Base-by-base conservation (phyloP, 64 coral and sea anemone genomes). In the Pocillopora damicornis region DNA sequence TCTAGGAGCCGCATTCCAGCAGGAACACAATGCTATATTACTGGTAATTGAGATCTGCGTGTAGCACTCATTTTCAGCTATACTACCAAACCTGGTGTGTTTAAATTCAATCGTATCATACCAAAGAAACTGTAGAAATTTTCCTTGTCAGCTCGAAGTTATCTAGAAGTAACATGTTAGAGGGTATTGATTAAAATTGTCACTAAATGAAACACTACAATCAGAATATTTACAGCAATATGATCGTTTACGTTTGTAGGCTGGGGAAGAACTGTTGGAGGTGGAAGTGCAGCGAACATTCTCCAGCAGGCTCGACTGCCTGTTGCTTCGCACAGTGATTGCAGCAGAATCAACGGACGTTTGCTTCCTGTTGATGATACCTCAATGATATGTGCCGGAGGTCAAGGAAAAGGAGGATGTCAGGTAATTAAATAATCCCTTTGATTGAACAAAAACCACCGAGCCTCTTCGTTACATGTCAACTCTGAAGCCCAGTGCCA, bases 271-370 rank as follows among this genome's bases (percentile, higher is more conserved):
- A 77, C 83, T n/a, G 60, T 77, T n/a, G 89, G 89, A 34, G 89
- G 89, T 78, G 89, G 89, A 57, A 67, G 6, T 71, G 81, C 89
- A 9, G 80, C 89, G 51, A 35, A 87, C 26, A 69, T 22, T 30
- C 83, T 91, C 35, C 89, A 91, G 57, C 89, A 91, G 65, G 89
- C 89, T 16, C 60, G 78, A 61, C 82, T 91, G 13, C 89, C 89
- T 0, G 89, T 91, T 5, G 89, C 89, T 23, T 23, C 14, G n/a
- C 89, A 91, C 75, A 63, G 62, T 17, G 88, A 35, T 13, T 82
- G 79, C 15, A 63, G 23, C 20, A 45, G 79, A 61, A 22, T 61
- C 0, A 82, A 82, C 15, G 79, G 79, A 63, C 26, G 58, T 35
- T 37, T 82, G 15, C 11, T 13, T 63, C 23, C 79, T 15, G 79